Evolutionary conservation across 1,140 invertebrate species (phyloP), one percentile per base, ranked within the genome.

Genomic region (Drosophila jambulina): DNA sequence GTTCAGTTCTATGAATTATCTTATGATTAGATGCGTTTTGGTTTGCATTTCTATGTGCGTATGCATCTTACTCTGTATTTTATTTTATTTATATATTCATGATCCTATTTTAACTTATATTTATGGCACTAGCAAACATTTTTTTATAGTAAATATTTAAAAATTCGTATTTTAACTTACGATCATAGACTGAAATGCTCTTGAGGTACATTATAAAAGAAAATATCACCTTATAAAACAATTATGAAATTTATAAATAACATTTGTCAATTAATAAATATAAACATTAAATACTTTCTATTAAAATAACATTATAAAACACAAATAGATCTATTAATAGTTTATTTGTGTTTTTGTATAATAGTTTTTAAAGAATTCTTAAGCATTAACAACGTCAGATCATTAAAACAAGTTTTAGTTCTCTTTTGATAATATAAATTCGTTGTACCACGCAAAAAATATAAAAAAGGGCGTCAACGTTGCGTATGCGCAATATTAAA

Each of bases 401-500:
- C 17, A 17, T 29, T 49, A 25, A n/a, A 46, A 49, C 15, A 49
- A 49, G 23, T 49, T 17, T 49, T 27, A n/a, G 8, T 6, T 29
- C 32, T n/a, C 12, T 3, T 19, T 32, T 62, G 57, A 67, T 62
- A 67, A 27, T 15, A 38, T n/a, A 23, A 62, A 19, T 19, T 32
- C n/a, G n/a, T 51, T 29, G 27, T 51, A 51, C 21, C 32, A 27
- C 32, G 61, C 56, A 43, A 43, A 51, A 51, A 32, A 13, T 8
- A 43, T 29, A 43, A 51, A 53, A 53, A 78, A 69, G 38, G 42
- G 61, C 65, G 62, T 58, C 57, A 59, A 75, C 80, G 61, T 36
- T 72, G 79, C 79, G 74, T 77, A 81, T 81, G 49, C 54, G 79
- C 56, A 53, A 43, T 58, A 51, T 71, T 51, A 12, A 38, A 23